These are phyloP conservation scores for Stichopus chloronotus DNA, from an alignment of 35 echinoderm and acorn worm species.

Conservation along the genomic window DNA sequence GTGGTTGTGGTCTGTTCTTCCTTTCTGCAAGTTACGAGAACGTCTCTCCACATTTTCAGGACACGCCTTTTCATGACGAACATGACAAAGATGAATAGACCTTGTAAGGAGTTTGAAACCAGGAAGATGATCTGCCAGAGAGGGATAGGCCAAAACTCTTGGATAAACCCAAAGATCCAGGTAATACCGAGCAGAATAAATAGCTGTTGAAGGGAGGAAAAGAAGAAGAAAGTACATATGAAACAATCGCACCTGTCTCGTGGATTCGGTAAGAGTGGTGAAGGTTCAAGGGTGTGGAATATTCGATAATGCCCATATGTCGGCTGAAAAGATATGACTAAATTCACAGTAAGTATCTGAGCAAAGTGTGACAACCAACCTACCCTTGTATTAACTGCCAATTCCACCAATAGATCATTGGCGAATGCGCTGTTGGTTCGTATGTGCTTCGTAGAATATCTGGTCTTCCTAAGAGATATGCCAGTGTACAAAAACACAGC, in stretches of 20 bases:
- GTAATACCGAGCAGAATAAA: slow-evolving; percentile 60
- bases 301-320: too few species aligned
- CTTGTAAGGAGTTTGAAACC: slow-evolving; percentile 67
- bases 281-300: background rate
- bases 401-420: slow-evolving; percentile 7
- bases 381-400: slow-evolving; percentile 28
- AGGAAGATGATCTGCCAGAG: slow-evolving; percentile 63
- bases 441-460: slow-evolving; percentile 11
- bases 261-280: background rate
- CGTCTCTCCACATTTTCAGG: slow-evolving; percentile 50
- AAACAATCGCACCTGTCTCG: background rate
- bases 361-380: background rate
- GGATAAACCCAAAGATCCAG: slow-evolving; percentile 71
- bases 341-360: background rate
- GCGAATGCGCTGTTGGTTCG: slow-evolving; percentile 4
- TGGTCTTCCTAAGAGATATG: slow-evolving; percentile 21
- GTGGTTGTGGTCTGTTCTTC: slow-evolving; percentile 12
- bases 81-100: slow-evolving; percentile 71
- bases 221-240: background rate
- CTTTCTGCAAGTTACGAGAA: background rate
- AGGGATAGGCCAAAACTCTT: slow-evolving; percentile 30
- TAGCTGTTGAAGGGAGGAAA: slow-evolving; percentile 56
- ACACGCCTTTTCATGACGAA: slow-evolving; percentile 64
- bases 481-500: slow-evolving; percentile 42
- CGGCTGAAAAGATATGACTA: too few species aligned